Percentiles rank a stretch among this genome's conserved stretches.
Conservation (phyloP, 1,140 invertebrate genomes). For the Eriosoma lanigerum region DNA sequence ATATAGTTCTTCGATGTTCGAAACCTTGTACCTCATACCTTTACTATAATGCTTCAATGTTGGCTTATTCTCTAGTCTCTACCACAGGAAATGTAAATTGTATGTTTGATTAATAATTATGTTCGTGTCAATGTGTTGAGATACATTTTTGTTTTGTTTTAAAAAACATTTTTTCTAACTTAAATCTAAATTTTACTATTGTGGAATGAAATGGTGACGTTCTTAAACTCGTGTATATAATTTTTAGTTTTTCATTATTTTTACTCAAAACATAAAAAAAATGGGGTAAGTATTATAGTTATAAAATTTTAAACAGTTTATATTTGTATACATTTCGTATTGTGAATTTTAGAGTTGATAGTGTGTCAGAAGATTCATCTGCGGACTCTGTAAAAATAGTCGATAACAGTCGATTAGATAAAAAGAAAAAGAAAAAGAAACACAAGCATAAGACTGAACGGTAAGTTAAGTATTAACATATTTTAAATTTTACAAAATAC, state of each 20-base stretch:
- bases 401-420: slow-evolving; percentile 29
- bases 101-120: background rate
- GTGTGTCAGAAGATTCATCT: slow-evolving; percentile 30
- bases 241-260: background rate
- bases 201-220: background rate
- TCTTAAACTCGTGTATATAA: background rate
- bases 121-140: background rate
- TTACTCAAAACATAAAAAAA: background rate
- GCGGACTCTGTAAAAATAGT: slow-evolving; percentile 24
- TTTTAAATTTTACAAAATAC: too few species aligned
- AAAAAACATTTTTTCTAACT: too few species aligned
- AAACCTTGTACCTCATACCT: too few species aligned
- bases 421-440: slow-evolving; percentile 48
- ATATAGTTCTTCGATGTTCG: background rate
- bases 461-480: slow-evolving; percentile 8
- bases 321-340: background rate
- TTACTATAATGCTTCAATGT: too few species aligned
- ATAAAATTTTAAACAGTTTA: background rate
- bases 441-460: slow-evolving; percentile 44
- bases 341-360: slow-evolving; percentile 22
- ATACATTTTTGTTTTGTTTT: background rate
- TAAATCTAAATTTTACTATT: background rate
- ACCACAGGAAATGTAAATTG: background rate
- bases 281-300: slow-evolving; percentile 28
- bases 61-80: too few species aligned